A percentile compares a stretch with the other conserved stretches of the same genome.
These are phyloP conservation scores for Palythoa grandis DNA, from an alignment of 92 coral and sea anemone genomes.

Conservation along the genomic window DNA sequence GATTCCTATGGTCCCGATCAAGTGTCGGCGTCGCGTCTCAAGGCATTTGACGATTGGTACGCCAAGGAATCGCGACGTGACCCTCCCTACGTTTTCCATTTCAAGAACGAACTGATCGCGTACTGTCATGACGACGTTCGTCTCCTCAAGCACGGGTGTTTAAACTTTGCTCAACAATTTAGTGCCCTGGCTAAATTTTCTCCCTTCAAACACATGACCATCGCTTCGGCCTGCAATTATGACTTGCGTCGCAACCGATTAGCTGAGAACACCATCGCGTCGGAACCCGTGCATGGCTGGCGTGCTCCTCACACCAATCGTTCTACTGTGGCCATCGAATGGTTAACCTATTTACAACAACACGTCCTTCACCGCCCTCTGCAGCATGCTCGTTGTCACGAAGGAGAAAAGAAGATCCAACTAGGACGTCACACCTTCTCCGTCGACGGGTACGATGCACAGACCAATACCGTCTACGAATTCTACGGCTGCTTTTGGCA, in stretches of 20 bases:
- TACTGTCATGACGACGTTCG: neutral
- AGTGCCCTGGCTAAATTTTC: neutral
- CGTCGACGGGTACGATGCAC: constrained; percentile 33
- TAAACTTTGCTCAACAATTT: neutral
- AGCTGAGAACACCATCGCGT: neutral
- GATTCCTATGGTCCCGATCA: neutral
- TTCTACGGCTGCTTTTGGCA: constrained; percentile 52
- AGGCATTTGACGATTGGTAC: neutral
- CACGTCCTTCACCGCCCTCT: constrained; percentile 6
- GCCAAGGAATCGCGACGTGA: too few species aligned
- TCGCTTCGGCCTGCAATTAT: constrained; percentile 19
- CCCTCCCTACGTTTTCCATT: too few species aligned
- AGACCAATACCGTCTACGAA: constrained; percentile 39
- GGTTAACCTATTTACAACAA: neutral
- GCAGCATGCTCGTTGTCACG: constrained; percentile 11
- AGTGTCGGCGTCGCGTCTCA: neutral
- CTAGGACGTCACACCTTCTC: neutral
- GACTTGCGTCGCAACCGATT: neutral
- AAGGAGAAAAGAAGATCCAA: neutral
- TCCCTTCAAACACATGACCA: neutral
- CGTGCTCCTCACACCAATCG: constrained; percentile 16
- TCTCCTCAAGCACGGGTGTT: neutral
- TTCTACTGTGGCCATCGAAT: constrained; percentile 3
- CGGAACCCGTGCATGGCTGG: constrained; percentile 17
- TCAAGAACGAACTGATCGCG: too few species aligned